phyloP scores from a whole-genome alignment of 2,888 invertebrate species.

The Sarcophaga carnaria region DNA sequence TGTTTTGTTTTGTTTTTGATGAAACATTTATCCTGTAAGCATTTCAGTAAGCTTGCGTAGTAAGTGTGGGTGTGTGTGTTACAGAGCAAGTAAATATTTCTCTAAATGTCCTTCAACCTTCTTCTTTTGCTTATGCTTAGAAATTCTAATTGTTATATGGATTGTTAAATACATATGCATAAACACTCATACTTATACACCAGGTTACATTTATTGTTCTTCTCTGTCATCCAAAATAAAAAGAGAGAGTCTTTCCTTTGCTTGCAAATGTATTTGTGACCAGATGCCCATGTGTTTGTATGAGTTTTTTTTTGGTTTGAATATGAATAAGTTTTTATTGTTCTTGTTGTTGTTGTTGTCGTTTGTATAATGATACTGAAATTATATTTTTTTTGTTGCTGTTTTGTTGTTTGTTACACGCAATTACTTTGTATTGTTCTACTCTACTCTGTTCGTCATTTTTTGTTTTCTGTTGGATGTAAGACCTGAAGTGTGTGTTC shows the following conservation, averaged over 20 bases:
- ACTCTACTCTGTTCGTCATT: too few relatives aligned
- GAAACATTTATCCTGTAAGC: neutral
- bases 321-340: too few relatives aligned
- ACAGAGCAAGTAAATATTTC: neutral
- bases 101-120: constrained; percentile 57
- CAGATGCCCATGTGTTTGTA: neutral
- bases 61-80: neutral
- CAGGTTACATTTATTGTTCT: neutral
- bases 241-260: neutral
- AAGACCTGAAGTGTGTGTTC: too few relatives aligned
- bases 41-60: neutral
- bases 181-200: neutral
- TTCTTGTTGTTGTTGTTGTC: too few relatives aligned
- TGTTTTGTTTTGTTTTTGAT: neutral
- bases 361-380: too few relatives aligned
- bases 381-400: too few relatives aligned
- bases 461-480: too few relatives aligned
- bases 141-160: constrained; percentile 42
- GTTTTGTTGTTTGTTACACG: too few relatives aligned
- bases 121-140: constrained; percentile 44
- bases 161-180: neutral
- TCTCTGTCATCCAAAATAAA: neutral
- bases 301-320: neutral
- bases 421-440: too few relatives aligned
- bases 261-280: neutral